A percentile compares a stretch with the other conserved stretches of the same genome.
Evolutionary conservation across 2,888 invertebrate genomes (phyloP).

Genomic region (Drosophila lutescens): DNA sequence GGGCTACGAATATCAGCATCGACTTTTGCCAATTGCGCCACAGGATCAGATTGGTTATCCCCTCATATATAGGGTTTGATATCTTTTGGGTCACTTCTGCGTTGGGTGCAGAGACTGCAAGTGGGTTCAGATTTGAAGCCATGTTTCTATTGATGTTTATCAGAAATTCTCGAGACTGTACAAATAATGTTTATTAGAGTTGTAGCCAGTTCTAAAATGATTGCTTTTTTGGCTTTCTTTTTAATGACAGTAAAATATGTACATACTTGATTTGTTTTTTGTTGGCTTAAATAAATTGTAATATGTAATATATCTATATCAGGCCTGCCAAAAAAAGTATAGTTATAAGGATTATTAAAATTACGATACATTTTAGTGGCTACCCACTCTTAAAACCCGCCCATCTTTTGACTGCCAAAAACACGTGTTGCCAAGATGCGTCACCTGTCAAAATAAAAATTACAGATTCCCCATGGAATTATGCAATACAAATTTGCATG

Average conservation of each 20-base stretch:
- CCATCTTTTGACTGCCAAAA: conserved; percentile 3
- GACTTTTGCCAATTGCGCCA: conserved; percentile 58
- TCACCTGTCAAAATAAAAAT: conserved; percentile 12
- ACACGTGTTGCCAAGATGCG: conserved; percentile 42
- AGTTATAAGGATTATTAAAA: too few species aligned
- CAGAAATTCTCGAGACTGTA: background rate
- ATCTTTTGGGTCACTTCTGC: background rate
- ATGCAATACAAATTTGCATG: conserved; percentile 30
- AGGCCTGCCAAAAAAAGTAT: too few species aligned
- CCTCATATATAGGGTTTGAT: background rate
- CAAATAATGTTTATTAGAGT: background rate
- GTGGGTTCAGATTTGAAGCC: background rate
- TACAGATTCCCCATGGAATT: conserved; percentile 2
- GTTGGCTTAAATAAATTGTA: too few species aligned
- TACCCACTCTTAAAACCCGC: background rate
- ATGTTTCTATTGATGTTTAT: background rate
- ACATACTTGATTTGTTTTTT: too few species aligned
- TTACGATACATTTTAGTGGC: background rate
- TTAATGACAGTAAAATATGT: background rate
- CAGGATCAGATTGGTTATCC: conserved; percentile 35
- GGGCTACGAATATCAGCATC: conserved; percentile 25
- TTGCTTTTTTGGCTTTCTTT: background rate
- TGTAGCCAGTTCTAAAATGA: background rate
- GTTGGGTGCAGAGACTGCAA: background rate
- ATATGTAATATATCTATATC: too few species aligned